Base-by-base conservation (phyloP, 2,113 vertebrate genomes). In the Serilophus lunatus region DNA sequence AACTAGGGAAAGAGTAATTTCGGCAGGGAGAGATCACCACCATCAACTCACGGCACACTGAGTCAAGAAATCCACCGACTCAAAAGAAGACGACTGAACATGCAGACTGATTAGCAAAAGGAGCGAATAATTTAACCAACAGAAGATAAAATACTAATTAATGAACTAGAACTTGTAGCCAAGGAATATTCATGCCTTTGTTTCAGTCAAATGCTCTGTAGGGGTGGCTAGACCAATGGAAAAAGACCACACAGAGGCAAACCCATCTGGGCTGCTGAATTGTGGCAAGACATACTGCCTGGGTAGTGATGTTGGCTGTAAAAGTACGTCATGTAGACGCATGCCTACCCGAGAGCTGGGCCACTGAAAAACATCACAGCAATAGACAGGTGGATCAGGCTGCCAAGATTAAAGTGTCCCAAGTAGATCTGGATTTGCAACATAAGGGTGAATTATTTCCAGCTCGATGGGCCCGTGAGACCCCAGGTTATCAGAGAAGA, bases 11-110 rank as follows among this genome's bases (percentile, higher is more conserved):
- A 51, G 17, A 7, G 17, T 35, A 35, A 54, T 47, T 89, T 25
- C 14, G 11, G 40, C 47, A 54, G 47, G 38, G 11, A 14, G 29
- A 82, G 54, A 69, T 54, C 29, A 61, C 40, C 17, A 68, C 11
- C 24, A n/a, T 29, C 1, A 1, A 53, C 29, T 75, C 38, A 82
- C 0, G 0, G 61, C 1, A 0, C 24, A 53, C 17, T 8, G n/a
- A 61, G 47, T 68, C 11, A 22, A 61, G 61, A 68, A 61, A 65
- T 19, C 20, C 20, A 65, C 10, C 14, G 3, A 44, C 24, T 54
- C 20, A 38, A 53, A 78, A 66, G 60, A n/a, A 72, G 69, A 54
- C 9, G 7, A 76, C 17, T 68, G 20, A 61, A 36, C 26, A 40
- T 40, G 36, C 25, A 61, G 36, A 40, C 25, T 28, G 29, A 28